Percentiles rank a stretch among this genome's conserved stretches.
Conservation (phyloP, 2,888 invertebrate genomes). For the Germaria angustata region DNA sequence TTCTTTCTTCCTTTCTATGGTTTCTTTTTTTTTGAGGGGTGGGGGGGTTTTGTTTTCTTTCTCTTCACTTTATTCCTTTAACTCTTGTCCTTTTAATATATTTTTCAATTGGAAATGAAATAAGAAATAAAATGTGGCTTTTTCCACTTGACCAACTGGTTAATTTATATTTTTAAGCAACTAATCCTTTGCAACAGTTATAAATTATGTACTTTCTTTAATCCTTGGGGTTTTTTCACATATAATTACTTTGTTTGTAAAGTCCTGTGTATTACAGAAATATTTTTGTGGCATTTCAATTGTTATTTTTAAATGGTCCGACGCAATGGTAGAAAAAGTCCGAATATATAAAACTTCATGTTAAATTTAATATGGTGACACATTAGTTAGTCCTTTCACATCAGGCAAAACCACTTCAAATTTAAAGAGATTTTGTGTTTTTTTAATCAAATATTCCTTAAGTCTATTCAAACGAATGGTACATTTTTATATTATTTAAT, state of each 20-base stretch:
- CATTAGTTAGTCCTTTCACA: too few species aligned
- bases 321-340: too few species aligned
- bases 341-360: too few species aligned
- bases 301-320: background rate
- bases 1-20: background rate
- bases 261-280: background rate
- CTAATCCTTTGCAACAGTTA: background rate
- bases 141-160: background rate
- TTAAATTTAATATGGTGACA: too few species aligned
- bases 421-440: too few species aligned
- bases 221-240: background rate
- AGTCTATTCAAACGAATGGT: too few species aligned
- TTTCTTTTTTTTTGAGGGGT: too few species aligned
- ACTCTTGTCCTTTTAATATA: background rate
- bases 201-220: background rate
- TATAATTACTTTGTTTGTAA: background rate
- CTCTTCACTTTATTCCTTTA: background rate
- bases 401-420: too few species aligned
- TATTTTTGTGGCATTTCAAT: background rate
- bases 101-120: background rate
- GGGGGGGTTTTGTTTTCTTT: background rate
- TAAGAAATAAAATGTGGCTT: background rate
- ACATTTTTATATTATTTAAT: too few species aligned
- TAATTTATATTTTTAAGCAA: background rate
- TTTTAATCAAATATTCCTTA: too few species aligned